A percentile compares a stretch with the other conserved stretches of the same genome.
Conservation (phyloP, 2,797 vertebrate species). For the Cercopithecus mitis region DNA sequence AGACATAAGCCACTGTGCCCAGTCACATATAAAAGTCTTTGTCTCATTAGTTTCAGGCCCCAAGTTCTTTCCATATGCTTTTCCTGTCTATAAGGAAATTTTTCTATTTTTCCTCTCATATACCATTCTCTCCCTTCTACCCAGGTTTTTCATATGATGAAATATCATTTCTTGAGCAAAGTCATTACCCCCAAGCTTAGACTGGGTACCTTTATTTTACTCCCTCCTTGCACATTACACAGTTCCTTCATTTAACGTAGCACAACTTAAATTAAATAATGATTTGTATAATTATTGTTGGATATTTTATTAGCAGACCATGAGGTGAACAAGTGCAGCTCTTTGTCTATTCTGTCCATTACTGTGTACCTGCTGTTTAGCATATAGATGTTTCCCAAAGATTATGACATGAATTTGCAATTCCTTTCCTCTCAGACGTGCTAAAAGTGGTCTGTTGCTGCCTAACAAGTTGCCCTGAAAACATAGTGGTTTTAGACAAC, state of each 20-base stretch:
- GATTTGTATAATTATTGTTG: not conserved
- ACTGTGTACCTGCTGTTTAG: not conserved
- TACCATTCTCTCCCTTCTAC: not conserved
- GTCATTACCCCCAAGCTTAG: not conserved
- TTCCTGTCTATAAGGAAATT: not conserved
- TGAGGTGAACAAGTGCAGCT: not conserved
- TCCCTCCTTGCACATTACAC: not conserved
- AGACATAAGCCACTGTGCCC: rapidly evolving
- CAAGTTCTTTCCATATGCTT: not conserved
- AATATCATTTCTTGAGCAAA: not conserved
- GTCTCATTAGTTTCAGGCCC: not conserved
- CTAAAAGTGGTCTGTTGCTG: not conserved
- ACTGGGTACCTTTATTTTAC: not conserved
- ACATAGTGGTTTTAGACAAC: not conserved
- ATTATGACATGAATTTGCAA: not conserved
- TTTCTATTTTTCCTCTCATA: not conserved
- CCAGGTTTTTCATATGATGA: not conserved
- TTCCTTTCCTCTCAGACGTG: not conserved
- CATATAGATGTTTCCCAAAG: not conserved
- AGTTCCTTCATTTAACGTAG: not conserved
- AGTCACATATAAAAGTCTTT: not conserved
- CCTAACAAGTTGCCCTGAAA: not conserved
- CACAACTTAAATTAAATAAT: not conserved
- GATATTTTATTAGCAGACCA: not conserved
- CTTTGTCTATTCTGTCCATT: not conserved